These are phyloP conservation scores for Drosophila paulistorum DNA, from an alignment of 1,140 invertebrate genomes.

Conservation along the genomic window DNA sequence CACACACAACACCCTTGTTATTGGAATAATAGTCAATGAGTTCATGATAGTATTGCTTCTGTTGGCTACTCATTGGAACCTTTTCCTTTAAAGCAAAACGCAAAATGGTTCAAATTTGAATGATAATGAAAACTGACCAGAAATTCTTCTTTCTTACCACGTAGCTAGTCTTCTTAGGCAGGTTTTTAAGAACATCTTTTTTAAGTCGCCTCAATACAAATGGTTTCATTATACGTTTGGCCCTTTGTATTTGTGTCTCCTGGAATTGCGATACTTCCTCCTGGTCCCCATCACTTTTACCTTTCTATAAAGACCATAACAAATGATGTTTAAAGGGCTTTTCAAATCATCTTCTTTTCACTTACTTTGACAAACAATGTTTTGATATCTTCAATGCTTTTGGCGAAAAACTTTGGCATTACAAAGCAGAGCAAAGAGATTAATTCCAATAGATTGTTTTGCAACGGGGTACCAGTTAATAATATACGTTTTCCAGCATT, in stretches of 20 bases:
- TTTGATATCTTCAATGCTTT: constrained; percentile 94
- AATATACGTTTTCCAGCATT: constrained; percentile 93
- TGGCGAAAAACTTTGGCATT: constrained; percentile 96
- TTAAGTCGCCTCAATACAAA: constrained; percentile 97
- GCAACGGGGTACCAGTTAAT: constrained; percentile 95
- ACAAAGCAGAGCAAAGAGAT: constrained; percentile 98
- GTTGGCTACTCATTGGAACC: constrained; percentile 87
- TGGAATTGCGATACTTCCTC: constrained; percentile 91
- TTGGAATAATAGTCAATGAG: constrained; percentile 89
- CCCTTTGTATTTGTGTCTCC: constrained; percentile 93
- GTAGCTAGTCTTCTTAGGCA: constrained; percentile 91
- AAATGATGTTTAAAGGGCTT: neutral
- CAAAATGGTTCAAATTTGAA: neutral
- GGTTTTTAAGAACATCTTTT: constrained; percentile 90
- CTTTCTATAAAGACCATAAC: constrained; percentile 57
- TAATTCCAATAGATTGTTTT: constrained; percentile 97
- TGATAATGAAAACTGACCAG: no score
- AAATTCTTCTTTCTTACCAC: constrained; percentile 82
- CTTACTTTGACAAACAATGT: constrained; percentile 90
- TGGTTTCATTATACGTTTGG: constrained; percentile 97
- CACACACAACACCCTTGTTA: constrained; percentile 85
- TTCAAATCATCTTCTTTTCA: neutral
- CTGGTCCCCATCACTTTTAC: constrained; percentile 82
- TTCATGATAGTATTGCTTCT: constrained; percentile 89
- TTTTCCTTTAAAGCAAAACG: constrained; percentile 56